These are phyloP conservation scores for Microtus ochrogaster DNA, from an alignment of 2,113 vertebrate genomes.

Conservation along the genomic window DNA sequence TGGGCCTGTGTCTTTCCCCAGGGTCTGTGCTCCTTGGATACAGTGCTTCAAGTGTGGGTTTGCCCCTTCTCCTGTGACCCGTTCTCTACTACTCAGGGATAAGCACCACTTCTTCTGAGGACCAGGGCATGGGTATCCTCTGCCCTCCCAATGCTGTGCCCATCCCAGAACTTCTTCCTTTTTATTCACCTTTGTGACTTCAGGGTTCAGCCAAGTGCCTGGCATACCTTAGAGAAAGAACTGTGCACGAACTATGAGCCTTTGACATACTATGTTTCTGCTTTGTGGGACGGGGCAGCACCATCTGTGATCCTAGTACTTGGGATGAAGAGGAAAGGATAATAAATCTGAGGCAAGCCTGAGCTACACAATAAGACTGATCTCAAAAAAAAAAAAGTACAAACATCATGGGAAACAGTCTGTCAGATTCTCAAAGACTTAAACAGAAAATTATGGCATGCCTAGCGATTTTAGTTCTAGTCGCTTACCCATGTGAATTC, in stretches of 20 bases:
- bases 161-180: neutral
- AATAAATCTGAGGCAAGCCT: neutral
- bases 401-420: neutral
- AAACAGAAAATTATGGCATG: neutral
- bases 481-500: neutral
- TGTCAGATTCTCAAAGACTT: constrained; percentile 18
- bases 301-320: neutral
- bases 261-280: constrained; percentile 20
- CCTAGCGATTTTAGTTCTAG: neutral
- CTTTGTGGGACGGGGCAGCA: neutral
- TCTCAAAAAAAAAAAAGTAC: neutral
- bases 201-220: neutral
- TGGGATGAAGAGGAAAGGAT: neutral
- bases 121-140: neutral
- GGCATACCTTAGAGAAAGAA: neutral
- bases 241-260: neutral
- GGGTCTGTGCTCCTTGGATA: neutral
- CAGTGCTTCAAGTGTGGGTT: neutral
- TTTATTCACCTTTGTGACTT: neutral
- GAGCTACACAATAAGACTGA: neutral
- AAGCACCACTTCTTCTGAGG: neutral
- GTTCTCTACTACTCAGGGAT: neutral
- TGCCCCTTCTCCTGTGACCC: neutral
- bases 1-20: neutral
- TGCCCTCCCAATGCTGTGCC: neutral